Evolutionary conservation across 2,888 invertebrate species (phyloP).

Genomic region (Diarsia brunnea): DNA sequence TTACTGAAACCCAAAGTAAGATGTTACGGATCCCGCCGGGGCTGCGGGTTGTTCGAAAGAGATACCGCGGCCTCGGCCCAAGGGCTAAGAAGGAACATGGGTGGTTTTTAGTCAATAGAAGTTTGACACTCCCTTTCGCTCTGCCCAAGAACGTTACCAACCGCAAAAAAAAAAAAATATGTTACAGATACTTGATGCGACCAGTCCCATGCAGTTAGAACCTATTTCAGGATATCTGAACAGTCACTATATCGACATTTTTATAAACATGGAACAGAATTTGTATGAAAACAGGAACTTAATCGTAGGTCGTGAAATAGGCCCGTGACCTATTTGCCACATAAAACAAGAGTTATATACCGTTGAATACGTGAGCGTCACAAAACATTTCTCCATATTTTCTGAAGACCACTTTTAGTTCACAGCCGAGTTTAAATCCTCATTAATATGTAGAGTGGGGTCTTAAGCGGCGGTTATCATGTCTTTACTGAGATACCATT

Average conservation of each 20-base stretch:
- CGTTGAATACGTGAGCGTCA: background rate
- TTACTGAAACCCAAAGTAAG: background rate
- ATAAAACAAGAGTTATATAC: background rate
- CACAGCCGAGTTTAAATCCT: slow-evolving; percentile 38
- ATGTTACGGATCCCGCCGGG: background rate
- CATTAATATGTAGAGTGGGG: slow-evolving; percentile 49
- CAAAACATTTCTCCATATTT: slow-evolving; percentile 11
- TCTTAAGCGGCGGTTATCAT: slow-evolving; percentile 49
- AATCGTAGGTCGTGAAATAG: too few relatives aligned
- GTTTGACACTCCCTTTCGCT: too few relatives aligned
- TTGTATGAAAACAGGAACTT: too few relatives aligned
- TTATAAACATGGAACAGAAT: too few relatives aligned
- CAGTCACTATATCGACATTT: too few relatives aligned
- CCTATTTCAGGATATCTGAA: too few relatives aligned
- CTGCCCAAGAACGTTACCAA: too few relatives aligned
- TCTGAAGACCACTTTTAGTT: slow-evolving; percentile 25
- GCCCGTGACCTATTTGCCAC: background rate
- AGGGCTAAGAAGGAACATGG: too few relatives aligned
- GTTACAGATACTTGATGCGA: background rate
- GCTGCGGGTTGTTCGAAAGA: too few relatives aligned
- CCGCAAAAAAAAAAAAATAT: too few relatives aligned
- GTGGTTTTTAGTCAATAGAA: too few relatives aligned
- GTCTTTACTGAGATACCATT: slow-evolving; percentile 50
- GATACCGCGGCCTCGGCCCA: too few relatives aligned
- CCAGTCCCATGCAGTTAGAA: background rate